These are phyloP conservation scores for Gibbula magus DNA, from an alignment of 2,888 invertebrate species.

Conservation along the genomic window DNA sequence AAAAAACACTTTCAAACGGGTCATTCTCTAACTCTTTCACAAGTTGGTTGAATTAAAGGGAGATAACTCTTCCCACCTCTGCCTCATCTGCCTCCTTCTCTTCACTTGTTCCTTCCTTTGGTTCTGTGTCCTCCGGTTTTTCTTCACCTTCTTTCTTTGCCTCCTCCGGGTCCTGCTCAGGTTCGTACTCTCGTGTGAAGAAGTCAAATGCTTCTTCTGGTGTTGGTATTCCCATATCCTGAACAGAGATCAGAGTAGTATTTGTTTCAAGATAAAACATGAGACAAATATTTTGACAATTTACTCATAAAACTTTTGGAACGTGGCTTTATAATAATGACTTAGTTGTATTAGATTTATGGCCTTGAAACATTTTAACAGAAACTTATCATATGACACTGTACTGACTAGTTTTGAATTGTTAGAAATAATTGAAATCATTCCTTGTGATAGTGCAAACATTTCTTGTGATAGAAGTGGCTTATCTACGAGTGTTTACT, in stretches of 20 bases:
- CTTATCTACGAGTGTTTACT: no score
- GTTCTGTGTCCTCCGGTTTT: conserved; percentile 41
- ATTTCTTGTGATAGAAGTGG: no score
- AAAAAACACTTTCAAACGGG: background rate
- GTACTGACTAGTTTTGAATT: no score
- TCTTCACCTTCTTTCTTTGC: conserved; percentile 49
- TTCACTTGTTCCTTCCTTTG: conserved; percentile 44
- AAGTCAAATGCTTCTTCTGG: conserved; percentile 75
- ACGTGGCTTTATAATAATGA: no score
- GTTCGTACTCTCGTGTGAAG: conserved; percentile 75
- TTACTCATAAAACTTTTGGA: no score
- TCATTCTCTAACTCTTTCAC: background rate
- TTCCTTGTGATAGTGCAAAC: no score
- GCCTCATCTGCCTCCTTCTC: conserved; percentile 45
- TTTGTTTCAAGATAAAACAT: no score
- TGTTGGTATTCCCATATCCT: conserved; percentile 63
- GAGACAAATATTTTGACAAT: no score
- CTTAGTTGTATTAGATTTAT: no score
- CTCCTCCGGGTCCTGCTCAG: conserved; percentile 55
- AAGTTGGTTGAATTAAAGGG: background rate
- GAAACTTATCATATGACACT: no score
- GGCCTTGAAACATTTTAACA: no score
- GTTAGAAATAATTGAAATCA: no score
- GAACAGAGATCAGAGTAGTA: background rate
- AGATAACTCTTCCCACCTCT: conserved; percentile 35